Evolutionary conservation across 2,797 vertebrate genomes (phyloP), one percentile per base, ranked within the genome.

Genomic region (Manis pentadactyla): DNA sequence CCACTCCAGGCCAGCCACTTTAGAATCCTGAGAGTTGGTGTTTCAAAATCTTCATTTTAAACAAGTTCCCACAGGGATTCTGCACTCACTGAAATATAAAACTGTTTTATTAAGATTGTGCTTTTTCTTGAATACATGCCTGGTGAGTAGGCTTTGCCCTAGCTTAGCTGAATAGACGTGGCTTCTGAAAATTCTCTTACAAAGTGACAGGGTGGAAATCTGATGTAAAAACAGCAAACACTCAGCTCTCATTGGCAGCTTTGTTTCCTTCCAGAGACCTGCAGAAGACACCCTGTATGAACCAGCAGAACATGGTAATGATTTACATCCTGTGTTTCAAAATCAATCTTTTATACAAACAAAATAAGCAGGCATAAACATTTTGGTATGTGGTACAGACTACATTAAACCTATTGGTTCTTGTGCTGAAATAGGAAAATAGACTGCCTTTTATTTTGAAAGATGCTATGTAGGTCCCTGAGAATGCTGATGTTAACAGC

Each of bases 291-390:
- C 88, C 53, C 71, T 96, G 55, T 82, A 73, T 46, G 97, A 98
- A 90, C 82, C 90, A 77, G 82, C 97, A 95, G 98, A 98, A 95
- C 97, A 96, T 77, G 98, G 98, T 99, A 98, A 98, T 85, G 81
- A 95, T 37, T 90, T 59, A n/a, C 11, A 55, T 96, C 51, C 37
- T 71, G 85, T 63, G 59, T 79, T 96, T 87, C 71, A 94, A 94
- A 85, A 86, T 31, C 61, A 69, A n/a, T 37, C 10, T 89, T 46
- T 86, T 25, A 64, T 31, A 25, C 64, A 64, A 93, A 77, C 18
- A 34, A 83, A 87, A 82, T 37, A 87, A 79, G 71, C 31, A 77
- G 19, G 17, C 51, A 63, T 13, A 34, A 89, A 25, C 63, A 68
- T 68, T 55, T 87, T 81, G 51, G 18, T 55, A 46, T 69, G 69